Conservation (phyloP, 2,797 vertebrate species). For the Schizothorax lantsangensis region DNA sequence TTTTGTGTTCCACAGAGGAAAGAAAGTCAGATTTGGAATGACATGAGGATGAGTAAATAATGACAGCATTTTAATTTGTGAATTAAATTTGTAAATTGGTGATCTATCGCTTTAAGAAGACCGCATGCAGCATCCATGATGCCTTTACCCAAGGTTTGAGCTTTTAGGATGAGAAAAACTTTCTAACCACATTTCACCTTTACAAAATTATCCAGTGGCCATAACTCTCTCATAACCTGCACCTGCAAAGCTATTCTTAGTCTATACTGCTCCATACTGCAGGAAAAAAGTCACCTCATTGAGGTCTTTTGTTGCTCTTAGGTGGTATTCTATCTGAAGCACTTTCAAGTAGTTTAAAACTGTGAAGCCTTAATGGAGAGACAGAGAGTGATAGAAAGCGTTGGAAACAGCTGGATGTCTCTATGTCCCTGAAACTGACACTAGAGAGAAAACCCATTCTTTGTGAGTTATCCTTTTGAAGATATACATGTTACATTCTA, state of each 20-base stretch:
- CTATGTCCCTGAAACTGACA: conserved; percentile 29
- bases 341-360: conserved; percentile 63
- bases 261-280: neutral
- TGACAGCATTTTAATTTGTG: too few species aligned
- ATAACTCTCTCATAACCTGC: conserved; percentile 2
- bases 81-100: too few species aligned
- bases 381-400: conserved; percentile 30
- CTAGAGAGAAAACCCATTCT: conserved; percentile 5
- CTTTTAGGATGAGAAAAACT: neutral
- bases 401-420: conserved; percentile 3
- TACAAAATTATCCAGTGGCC: neutral
- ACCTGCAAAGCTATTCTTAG: neutral
- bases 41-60: neutral
- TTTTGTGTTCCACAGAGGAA: neutral
- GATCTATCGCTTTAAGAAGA: too few species aligned
- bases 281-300: conserved; percentile 49
- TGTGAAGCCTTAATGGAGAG: conserved; percentile 49
- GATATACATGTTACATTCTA: neutral
- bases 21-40: neutral
- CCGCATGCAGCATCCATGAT: neutral
- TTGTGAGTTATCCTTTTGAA: conserved; percentile 5
- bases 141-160: neutral
- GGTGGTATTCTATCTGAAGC: conserved; percentile 55
- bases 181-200: neutral
- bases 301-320: conserved; percentile 57